Percentiles rank a stretch among this genome's conserved stretches.
phyloP scores from a whole-genome alignment of 2,888 invertebrate genomes.

The Odontomyia ornata region DNA sequence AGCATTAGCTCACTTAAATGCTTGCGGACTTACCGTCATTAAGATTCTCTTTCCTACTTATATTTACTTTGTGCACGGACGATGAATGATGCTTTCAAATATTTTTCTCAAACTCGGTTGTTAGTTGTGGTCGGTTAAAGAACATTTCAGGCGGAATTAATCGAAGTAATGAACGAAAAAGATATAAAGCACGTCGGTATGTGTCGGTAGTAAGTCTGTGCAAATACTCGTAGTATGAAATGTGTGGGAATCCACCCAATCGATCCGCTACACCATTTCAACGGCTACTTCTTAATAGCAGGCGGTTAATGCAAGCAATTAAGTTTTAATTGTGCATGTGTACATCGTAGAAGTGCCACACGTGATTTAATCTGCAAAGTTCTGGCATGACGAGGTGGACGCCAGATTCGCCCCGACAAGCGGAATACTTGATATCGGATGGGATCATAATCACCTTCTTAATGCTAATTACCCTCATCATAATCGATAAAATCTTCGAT shows the following conservation, averaged over 20 bases:
- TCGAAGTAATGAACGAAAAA: conserved; percentile 38
- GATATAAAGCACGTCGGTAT: conserved; percentile 21
- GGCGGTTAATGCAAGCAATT: conserved; percentile 43
- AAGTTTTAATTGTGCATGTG: conserved; percentile 44
- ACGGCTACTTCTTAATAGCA: conserved; percentile 42
- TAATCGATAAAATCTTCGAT: conserved; percentile 23
- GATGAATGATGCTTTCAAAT: conserved; percentile 28
- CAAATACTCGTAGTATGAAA: conserved; percentile 38
- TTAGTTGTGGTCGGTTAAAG: conserved; percentile 34
- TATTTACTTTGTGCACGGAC: conserved; percentile 8
- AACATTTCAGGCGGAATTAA: conserved; percentile 39
- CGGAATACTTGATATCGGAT: neutral
- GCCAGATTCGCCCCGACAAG: neutral
- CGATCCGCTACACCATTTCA: conserved; percentile 26
- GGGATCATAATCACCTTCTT: conserved; percentile 38
- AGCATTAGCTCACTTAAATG: conserved; percentile 40
- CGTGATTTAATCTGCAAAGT: conserved; percentile 39
- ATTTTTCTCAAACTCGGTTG: conserved; percentile 39
- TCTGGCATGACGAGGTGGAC: neutral
- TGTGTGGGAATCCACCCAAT: conserved; percentile 44
- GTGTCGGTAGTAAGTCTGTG: neutral
- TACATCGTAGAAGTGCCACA: conserved; percentile 40
- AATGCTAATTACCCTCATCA: conserved; percentile 30
- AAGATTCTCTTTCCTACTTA: neutral
- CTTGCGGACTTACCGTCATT: conserved; percentile 27